Evolutionary conservation across 2,113 vertebrate species (phyloP), one percentile per base, ranked within the genome.

Genomic region (Harpagus bidentatus): DNA sequence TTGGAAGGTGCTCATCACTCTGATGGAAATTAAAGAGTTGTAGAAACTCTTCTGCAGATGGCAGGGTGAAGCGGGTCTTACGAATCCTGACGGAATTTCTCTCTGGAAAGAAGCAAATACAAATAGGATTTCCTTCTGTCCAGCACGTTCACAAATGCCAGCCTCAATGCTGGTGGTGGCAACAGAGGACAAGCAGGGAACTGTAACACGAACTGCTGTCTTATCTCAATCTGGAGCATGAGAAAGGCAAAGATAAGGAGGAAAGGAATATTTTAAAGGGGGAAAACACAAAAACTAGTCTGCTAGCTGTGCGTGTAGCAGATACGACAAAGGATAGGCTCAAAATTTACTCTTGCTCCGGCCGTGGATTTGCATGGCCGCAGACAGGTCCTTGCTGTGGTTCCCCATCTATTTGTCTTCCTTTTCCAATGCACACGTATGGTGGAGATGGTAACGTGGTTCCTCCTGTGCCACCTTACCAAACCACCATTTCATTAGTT

Each of bases 221-320:
- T 82, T 47, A 77, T 48, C 83, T 66, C 59, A 6, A 5, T 6
- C n/a, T 15, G n/a, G 29, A 78, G 50, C n/a, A 74, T 1, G 8
- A 81, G 53, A 52, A 70, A 62, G 17, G 28, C 22, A n/a, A 69
- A 70, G 53, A 58, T 7, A 48, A 90, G 23, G 18, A 66, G 48
- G 55, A 73, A 83, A 56, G 32, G 70, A 69, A 7, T 15, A 38
- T 34, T 59, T 82, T 5, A 4, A 53, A 66, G 7, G 15, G 21
- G n/a, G 42, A 2, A 25, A 56, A 31, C 14, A 26, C 22, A 47
- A 45, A 74, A 58, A 14, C 7, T 2, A 52, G 29, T 5, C 43
- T 53, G 25, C 9, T 18, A 62, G 40, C 45, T 59, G 34, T 2
- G 8, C 58, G 9, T 0, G 4, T 1, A 9, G 23, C 0, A 1